These are phyloP conservation scores for Ctenoplectra terminalis DNA, from an alignment of 1,140 invertebrate species.

Conservation along the genomic window DNA sequence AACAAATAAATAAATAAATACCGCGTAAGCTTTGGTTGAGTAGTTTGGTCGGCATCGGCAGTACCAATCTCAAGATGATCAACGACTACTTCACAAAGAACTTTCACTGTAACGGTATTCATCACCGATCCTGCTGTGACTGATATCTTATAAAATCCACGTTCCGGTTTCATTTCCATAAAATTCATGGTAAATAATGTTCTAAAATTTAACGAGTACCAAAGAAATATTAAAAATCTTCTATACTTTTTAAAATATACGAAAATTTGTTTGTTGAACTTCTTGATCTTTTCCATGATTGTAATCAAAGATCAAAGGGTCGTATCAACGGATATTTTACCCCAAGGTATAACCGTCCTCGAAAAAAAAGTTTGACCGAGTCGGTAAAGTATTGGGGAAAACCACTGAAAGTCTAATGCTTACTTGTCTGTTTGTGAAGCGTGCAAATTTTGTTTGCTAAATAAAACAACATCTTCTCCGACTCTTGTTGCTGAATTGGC, in stretches of 20 bases:
- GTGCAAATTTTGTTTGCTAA: constrained; percentile 87
- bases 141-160: constrained; percentile 93
- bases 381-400: constrained; percentile 80
- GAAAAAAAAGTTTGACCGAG: constrained; percentile 53
- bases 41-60: constrained; percentile 93
- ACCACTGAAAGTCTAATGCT: constrained; percentile 59
- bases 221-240: not conserved
- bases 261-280: constrained; percentile 52
- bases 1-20: no score
- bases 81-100: constrained; percentile 89
- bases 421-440: constrained; percentile 84
- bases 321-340: constrained; percentile 72
- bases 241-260: not conserved
- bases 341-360: constrained; percentile 81
- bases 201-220: constrained; percentile 60
- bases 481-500: constrained; percentile 90
- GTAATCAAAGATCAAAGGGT: constrained; percentile 49
- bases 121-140: constrained; percentile 86
- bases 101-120: constrained; percentile 89
- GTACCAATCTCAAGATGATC: constrained; percentile 94
- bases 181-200: constrained; percentile 92
- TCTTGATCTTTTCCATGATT: constrained; percentile 33
- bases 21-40: constrained; percentile 87
- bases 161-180: constrained; percentile 89
- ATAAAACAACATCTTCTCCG: constrained; percentile 89